Percentiles rank a stretch among this genome's conserved stretches.
These are phyloP conservation scores for Himalopsyche japonica DNA, from an alignment of 2,888 invertebrate species.

Conservation along the genomic window DNA sequence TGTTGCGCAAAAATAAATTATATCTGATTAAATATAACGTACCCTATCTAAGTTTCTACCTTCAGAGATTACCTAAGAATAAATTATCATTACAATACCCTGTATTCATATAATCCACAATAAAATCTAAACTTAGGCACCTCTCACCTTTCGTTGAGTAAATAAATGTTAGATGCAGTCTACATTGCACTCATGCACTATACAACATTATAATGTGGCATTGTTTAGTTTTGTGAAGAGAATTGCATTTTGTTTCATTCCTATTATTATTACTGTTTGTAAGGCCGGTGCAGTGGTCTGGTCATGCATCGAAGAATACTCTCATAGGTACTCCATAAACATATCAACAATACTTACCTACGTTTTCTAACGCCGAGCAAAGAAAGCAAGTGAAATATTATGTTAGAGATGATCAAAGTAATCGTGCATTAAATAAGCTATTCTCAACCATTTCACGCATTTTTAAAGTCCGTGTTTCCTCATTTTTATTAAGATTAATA, in stretches of 20 bases:
- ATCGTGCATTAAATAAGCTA: not conserved
- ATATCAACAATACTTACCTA: not conserved
- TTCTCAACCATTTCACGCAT: not conserved
- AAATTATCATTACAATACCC: too few relatives aligned
- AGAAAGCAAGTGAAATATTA: not conserved
- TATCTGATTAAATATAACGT: too few relatives aligned
- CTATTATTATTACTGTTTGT: not conserved
- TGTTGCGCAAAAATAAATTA: too few relatives aligned
- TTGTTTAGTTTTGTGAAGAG: not conserved
- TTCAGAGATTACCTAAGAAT: too few relatives aligned
- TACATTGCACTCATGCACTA: not conserved
- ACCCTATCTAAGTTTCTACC: too few relatives aligned
- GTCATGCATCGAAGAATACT: not conserved
- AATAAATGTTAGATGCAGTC: not conserved
- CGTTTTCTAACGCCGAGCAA: not conserved
- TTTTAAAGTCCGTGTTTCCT: too few relatives aligned
- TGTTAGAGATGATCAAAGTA: not conserved
- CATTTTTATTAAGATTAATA: too few relatives aligned
- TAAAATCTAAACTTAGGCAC: not conserved
- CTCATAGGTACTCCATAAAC: not conserved
- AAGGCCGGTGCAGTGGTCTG: not conserved
- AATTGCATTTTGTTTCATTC: not conserved
- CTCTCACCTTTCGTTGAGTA: not conserved
- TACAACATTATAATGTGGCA: not conserved
- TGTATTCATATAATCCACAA: too few relatives aligned